Percentiles rank a stretch among this genome's conserved stretches.
These are phyloP conservation scores for Microcebus jonahi DNA, from an alignment of 2,113 vertebrate genomes.

Conservation along the genomic window DNA sequence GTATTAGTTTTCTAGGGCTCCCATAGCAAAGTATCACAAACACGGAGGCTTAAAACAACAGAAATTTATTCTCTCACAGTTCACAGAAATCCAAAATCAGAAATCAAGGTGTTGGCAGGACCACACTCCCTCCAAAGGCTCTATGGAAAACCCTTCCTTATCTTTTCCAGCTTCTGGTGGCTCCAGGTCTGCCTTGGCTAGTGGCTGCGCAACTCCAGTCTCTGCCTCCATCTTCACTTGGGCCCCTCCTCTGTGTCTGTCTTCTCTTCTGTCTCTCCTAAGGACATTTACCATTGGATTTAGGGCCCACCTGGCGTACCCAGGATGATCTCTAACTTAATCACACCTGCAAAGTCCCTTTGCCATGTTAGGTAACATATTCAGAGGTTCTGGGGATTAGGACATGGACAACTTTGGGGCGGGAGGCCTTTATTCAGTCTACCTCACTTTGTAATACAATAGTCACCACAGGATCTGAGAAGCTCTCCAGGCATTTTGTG, in stretches of 20 bases:
- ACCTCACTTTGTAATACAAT: neutral
- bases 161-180: neutral
- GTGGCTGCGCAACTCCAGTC: too few species aligned
- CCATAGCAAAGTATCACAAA: neutral
- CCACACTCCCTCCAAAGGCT: neutral
- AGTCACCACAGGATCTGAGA: neutral
- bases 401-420: neutral
- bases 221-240: neutral
- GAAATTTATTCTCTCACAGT: neutral
- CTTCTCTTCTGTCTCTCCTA: neutral
- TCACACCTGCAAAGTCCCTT: neutral
- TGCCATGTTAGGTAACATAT: neutral
- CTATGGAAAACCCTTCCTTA: too few species aligned
- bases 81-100: neutral
- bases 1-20: neutral
- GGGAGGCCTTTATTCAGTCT: neutral
- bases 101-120: neutral
- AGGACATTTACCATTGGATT: neutral
- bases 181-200: neutral
- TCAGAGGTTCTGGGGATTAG: neutral
- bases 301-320: neutral
- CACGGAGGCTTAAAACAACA: neutral
- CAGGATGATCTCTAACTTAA: neutral
- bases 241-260: neutral
- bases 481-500: neutral